Evolutionary conservation across 2,888 invertebrate species (phyloP).

Genomic region (Halocaridina rubra): DNA sequence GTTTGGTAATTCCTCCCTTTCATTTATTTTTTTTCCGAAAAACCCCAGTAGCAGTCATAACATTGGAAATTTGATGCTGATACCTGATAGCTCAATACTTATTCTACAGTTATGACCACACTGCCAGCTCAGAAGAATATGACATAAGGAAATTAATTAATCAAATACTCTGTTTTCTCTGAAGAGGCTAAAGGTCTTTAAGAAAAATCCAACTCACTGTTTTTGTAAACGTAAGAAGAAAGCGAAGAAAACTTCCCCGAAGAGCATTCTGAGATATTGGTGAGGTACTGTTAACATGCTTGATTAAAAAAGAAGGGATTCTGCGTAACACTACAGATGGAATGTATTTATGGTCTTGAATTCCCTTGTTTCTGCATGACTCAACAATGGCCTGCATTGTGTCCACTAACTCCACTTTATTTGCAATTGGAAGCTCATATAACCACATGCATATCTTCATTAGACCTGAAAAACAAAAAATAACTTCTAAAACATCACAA

Average conservation of each 20-base stretch:
- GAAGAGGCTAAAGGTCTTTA: no score
- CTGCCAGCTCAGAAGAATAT: no score
- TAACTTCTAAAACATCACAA: not conserved
- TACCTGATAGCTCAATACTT: no score
- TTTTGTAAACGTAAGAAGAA: slow-evolving; percentile 7
- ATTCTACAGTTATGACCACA: no score
- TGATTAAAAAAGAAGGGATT: not conserved
- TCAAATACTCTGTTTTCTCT: no score
- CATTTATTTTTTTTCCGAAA: no score
- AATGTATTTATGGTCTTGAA: not conserved
- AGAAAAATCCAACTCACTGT: not conserved
- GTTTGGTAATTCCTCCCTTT: no score
- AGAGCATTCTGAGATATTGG: not conserved
- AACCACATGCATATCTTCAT: slow-evolving; percentile 23
- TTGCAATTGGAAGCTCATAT: not conserved
- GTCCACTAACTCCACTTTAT: not conserved
- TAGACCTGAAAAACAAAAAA: not conserved
- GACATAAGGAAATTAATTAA: no score
- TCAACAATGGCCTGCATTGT: slow-evolving; percentile 3
- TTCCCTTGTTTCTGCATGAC: not conserved
- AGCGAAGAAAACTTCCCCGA: not conserved
- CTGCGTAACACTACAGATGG: not conserved
- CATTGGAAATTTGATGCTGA: no score
- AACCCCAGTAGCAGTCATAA: no score
- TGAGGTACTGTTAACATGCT: not conserved